Evolutionary conservation across 2,888 invertebrate species (phyloP), one percentile per base, ranked within the genome.

Genomic region (Phania funesta): DNA sequence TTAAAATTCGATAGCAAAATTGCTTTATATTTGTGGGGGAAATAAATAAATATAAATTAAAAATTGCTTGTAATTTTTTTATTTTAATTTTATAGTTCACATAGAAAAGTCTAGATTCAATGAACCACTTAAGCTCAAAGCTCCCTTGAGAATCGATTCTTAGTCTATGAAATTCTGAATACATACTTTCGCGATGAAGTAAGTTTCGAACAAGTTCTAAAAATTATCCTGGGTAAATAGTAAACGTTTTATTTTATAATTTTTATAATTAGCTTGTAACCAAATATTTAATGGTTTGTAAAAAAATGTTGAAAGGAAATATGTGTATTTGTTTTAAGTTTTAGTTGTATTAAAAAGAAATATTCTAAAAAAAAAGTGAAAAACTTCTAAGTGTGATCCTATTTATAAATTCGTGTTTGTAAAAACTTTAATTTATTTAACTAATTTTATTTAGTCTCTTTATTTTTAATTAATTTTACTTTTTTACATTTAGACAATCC

Each of bases 341-440:
- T 71, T 70, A 76, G 35, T 58, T 73, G 9, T 50, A 52, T 32
- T 41, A 26, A 29, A 41, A 22, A 24, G 7, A 46, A 20, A 54
- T 8, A 13, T 26, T 1, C n/a, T 44, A 60, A 11, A 54, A 56
- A 48, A 56, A 29, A 38, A 71, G 52, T 20, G 46, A 58, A 18
- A 20, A 65, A 60, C 41, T 58, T 52, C 48, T 73, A 78, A 65
- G 82, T 82, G 82, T 82, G 82, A 82, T 82, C 78, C 74, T 82
- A 68, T 24, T 79, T 79, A 50, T 79, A 79, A n/a, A 73, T 78
- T 78, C 48, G 41, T 41, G n/a, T 67, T 58, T 67, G 46, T 48
- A 58, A 46, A 35, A 60, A 52, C 11, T 73, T 62, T 82, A 58
- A 78, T 75, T 74, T 78, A 70, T 76, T 81, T 70, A 62, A 78